Evolutionary conservation across 2,888 invertebrate genomes (phyloP), one percentile per base, ranked within the genome.

Genomic region (Archips xylosteana): DNA sequence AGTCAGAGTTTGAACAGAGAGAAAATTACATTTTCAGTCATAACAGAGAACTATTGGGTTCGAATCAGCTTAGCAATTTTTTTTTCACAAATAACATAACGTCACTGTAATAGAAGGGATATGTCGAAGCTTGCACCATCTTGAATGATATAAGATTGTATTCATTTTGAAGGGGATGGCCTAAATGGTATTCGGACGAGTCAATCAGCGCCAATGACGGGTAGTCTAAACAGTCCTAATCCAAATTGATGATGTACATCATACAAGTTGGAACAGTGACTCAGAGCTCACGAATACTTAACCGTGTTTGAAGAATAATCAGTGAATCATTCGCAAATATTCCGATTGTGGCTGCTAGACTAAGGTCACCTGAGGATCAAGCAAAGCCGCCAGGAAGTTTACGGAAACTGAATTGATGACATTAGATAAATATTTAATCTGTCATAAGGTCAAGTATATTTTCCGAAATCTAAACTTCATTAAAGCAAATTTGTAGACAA

Each of bases 321-420:
- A 78, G 82, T 81, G 81, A 81, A 82, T 83, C 79, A 83, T 78
- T 69, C 67, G 81, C 79, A 82, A 82, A 82, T 83, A 82, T 82
- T 77, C 79, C 79, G 65, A 81, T 78, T 78, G 80, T 76, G 77
- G 80, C 77, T 72, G 70, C 78, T 81, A 83, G 80, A 81, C 82
- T 86, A 88, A 88, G 86, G 86, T 87, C 84, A 83, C 45, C 63
- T 59, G 74, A 82, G 83, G 83, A 85, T 86, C 82, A 83, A 87
- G 84, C 32, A 59, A 82, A 77, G 81, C 79, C 83, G 81, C 81
- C 80, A 78, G 63, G 67, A 64, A 68, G 67, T 70, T 32, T 47
- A 60, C 59, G 65, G 68, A 64, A 64, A 39, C 54, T 62, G 47
- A 49, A 64, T 51, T 51, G 32, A 34, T 45, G 36, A 59, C 36